Conservation (phyloP, 2,888 invertebrate genomes). For the Tiliacea citrago region DNA sequence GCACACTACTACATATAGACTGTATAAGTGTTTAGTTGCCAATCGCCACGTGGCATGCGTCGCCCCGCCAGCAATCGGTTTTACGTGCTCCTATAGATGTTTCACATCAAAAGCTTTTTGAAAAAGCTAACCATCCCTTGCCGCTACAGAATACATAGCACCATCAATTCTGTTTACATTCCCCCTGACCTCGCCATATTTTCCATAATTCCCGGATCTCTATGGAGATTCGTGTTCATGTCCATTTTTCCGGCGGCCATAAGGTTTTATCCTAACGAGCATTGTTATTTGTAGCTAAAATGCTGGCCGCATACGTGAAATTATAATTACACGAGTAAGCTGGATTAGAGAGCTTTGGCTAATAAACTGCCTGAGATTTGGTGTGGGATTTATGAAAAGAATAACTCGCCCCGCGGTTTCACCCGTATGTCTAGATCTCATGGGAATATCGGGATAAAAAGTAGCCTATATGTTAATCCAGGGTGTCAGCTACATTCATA, state of each 20-base stretch:
- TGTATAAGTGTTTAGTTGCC: no score
- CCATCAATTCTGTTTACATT: conserved; percentile 11
- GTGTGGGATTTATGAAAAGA: not conserved
- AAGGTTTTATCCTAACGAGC: conserved; percentile 25
- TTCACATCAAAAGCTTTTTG: no score
- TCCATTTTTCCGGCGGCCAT: conserved; percentile 26
- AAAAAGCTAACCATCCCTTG: no score
- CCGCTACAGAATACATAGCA: not conserved
- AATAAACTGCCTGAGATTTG: conserved; percentile 1
- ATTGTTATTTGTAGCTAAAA: conserved; percentile 25
- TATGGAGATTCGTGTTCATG: conserved; percentile 38
- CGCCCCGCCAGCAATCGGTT: no score
- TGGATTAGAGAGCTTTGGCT: conserved; percentile 11
- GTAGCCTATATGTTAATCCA: no score
- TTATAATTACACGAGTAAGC: conserved; percentile 14
- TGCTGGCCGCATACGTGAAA: not conserved
- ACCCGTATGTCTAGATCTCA: no score
- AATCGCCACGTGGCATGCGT: no score
- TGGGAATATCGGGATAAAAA: no score
- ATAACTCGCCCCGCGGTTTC: no score
- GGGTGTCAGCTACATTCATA: no score
- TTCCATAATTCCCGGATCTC: conserved; percentile 34
- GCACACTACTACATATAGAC: no score
- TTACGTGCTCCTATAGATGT: no score
- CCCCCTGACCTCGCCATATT: conserved; percentile 3